Evolutionary conservation across 2,797 vertebrate species (phyloP).

Genomic region (Anniella stebbinsi): DNA sequence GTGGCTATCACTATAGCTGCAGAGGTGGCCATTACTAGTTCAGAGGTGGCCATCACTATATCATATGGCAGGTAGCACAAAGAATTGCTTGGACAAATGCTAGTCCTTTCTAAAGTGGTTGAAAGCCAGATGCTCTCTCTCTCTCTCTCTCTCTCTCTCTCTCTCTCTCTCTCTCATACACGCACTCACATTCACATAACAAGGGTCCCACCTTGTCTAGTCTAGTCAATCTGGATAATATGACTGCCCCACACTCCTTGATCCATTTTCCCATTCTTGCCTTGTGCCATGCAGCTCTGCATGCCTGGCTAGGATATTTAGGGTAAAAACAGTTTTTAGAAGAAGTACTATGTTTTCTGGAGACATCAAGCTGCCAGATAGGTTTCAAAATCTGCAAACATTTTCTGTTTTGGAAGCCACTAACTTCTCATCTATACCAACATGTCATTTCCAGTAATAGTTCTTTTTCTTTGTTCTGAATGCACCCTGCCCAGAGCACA

Average conservation of each 20-base stretch:
- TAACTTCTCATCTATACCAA: not conserved
- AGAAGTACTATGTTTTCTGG: not conserved
- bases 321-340: not conserved
- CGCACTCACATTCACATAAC: too few relatives aligned
- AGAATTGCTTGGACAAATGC: not conserved
- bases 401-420: not conserved
- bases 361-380: not conserved
- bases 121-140: not conserved
- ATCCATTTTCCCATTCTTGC: not conserved
- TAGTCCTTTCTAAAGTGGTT: not conserved
- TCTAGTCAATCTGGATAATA: not conserved
- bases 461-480: not conserved
- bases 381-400: not conserved
- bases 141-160: not conserved
- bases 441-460: not conserved
- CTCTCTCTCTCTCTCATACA: not conserved
- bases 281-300: not conserved
- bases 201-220: not conserved
- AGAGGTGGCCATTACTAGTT: too few relatives aligned
- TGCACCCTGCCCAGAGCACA: not conserved
- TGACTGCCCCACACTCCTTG: not conserved
- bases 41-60: too few relatives aligned
- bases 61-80: not conserved
- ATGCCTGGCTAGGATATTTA: not conserved
- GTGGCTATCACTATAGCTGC: too few relatives aligned